Conservation (phyloP, 2,113 vertebrate species). For the Stictonetta naevosa region DNA sequence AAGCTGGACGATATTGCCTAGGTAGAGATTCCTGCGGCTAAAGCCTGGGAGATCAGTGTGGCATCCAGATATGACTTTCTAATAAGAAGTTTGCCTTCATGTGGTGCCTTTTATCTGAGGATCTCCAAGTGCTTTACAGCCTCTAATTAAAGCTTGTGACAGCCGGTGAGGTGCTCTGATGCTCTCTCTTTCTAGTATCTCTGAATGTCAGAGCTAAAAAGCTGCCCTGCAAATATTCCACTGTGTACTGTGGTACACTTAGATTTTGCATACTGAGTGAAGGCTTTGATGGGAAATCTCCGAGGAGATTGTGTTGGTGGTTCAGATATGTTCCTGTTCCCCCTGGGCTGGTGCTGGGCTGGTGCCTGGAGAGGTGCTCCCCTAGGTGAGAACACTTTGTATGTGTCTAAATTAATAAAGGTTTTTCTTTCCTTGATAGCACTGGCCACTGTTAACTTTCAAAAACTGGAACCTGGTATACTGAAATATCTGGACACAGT, state of each 20-base stretch:
- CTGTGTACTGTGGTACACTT: neutral
- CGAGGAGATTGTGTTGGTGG: neutral
- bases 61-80: neutral
- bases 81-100: neutral
- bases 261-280: neutral
- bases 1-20: constrained; percentile 4
- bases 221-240: neutral
- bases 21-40: neutral
- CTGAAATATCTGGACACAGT: constrained; percentile 77
- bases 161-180: constrained; percentile 16
- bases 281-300: neutral
- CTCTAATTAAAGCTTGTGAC: constrained; percentile 40
- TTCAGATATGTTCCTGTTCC: neutral
- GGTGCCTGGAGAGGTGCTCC: neutral
- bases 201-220: neutral
- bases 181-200: neutral
- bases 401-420: neutral
- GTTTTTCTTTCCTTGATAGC: constrained; percentile 45
- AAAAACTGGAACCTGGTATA: constrained; percentile 81
- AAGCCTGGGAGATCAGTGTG: neutral
- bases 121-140: constrained; percentile 16
- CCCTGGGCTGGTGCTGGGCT: neutral
- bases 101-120: constrained; percentile 41
- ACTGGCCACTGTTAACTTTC: constrained; percentile 89
- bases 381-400: neutral